Evolutionary conservation across 1,140 invertebrate genomes (phyloP), one percentile per base, ranked within the genome.

Genomic region (Lordiphosa mommai): DNA sequence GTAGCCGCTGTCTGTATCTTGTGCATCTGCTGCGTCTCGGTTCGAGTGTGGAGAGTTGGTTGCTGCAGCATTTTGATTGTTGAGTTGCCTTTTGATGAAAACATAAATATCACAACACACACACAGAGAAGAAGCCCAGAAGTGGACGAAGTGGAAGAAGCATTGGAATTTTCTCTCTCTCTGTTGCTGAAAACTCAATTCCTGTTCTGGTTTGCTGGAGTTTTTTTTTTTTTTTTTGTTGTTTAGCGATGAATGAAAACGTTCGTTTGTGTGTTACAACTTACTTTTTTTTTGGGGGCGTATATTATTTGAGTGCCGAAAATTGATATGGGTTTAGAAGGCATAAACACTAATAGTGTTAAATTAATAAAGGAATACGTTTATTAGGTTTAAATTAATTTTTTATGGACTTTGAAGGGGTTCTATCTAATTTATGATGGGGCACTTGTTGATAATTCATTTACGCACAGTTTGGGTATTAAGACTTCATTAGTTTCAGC

Each of bases 41-140:
- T 14, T n/a, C 37, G 58, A 30, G 33, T 40, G 71, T 65, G 38
- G 59, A 64, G 53, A 66, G 69, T 56, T 65, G 69, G 72, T 69
- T 69, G 73, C 73, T 79, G 68, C 73, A 23, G 63, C 73, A 77
- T 77, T 80, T 82, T 82, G 76, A 82, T 82, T 82, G 76, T 82
- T 80, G 71, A 70, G 71, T 63, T 82, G 76, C 77, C 74, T 80
- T 80, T 80, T 80, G 76, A 80, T 80, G 76, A 80, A 80, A 80
- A 80, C 76, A 80, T 80, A 84, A 82, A 82, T 82, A 82, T 71
- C 71, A 69, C 60, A 73, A 65, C 59, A 59, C 37, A 44, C 60
- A 49, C 23, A 59, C 48, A 66, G 44, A 4, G 58, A 48, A 51
- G 57, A 51, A 61, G 16, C 53, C 58, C 43, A 70, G 64, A 65